phyloP scores from a whole-genome alignment of 1,140 invertebrate genomes.

The Penaeus indicus region DNA sequence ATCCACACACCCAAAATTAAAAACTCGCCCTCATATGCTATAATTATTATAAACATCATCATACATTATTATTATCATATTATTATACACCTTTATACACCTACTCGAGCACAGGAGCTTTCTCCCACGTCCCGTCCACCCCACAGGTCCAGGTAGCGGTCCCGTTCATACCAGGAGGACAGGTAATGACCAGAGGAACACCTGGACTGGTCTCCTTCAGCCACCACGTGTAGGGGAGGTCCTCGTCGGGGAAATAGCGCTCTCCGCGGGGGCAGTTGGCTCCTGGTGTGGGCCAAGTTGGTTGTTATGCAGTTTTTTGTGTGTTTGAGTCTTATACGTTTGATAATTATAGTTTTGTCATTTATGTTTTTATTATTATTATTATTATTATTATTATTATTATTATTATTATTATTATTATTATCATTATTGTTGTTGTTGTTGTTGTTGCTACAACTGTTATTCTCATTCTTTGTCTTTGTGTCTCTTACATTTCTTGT shows the following conservation, averaged over 20 bases:
- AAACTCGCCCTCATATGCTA: neutral
- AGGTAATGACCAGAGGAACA: neutral
- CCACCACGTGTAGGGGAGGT: neutral
- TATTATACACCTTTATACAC: neutral
- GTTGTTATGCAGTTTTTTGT: too few relatives aligned
- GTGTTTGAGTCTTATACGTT: too few relatives aligned
- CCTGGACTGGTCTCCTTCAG: neutral
- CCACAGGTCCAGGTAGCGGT: conserved; percentile 18
- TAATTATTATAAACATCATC: neutral
- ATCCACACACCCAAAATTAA: neutral
- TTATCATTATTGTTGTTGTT: too few relatives aligned
- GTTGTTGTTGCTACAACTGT: too few relatives aligned
- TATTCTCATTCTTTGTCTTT: too few relatives aligned
- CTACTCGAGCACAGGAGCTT: conserved; percentile 8
- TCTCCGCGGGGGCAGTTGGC: conserved; percentile 4
- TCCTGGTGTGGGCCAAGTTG: neutral
- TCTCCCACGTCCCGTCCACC: conserved; percentile 12
- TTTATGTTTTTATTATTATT: too few relatives aligned
- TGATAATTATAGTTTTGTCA: too few relatives aligned
- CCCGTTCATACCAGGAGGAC: conserved; percentile 20
- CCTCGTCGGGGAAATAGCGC: neutral
- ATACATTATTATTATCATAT: neutral
- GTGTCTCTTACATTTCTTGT: too few relatives aligned
- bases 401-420: too few relatives aligned
- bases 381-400: too few relatives aligned